Conservation (phyloP, 2,797 vertebrate genomes). For the Galago senegalensis region DNA sequence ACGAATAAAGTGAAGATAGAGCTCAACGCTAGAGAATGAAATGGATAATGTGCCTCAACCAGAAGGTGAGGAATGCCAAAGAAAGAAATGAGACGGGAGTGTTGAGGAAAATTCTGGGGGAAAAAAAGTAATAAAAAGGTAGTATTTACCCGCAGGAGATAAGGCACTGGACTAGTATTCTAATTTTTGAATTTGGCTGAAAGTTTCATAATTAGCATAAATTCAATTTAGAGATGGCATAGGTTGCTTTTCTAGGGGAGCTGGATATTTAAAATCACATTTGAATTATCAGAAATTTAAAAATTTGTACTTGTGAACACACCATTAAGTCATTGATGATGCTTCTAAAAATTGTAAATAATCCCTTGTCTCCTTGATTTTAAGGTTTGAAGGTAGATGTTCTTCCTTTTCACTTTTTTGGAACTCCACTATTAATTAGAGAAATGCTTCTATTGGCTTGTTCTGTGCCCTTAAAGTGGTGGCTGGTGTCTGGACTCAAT, state of each 20-base stretch:
- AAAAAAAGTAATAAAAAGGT: not conserved
- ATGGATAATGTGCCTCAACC: not conserved
- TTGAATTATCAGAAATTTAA: not conserved
- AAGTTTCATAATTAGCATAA: not conserved
- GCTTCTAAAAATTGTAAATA: not conserved
- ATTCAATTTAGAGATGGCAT: not conserved
- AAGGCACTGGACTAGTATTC: not conserved
- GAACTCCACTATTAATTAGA: not conserved
- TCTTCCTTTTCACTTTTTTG: not conserved
- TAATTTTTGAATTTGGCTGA: not conserved
- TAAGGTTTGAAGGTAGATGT: not conserved
- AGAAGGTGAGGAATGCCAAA: not conserved
- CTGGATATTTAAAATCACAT: not conserved
- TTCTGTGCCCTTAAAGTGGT: not conserved
- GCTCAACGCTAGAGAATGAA: not conserved
- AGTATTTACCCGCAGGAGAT: not conserved
- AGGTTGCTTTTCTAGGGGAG: not conserved
- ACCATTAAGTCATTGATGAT: not conserved
- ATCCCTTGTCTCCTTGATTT: not conserved
- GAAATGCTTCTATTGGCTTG: not conserved
- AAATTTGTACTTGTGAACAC: not conserved
- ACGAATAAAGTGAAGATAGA: not conserved
- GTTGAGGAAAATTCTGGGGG: not conserved
- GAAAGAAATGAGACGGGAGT: not conserved
- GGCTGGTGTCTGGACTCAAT: not conserved